phyloP scores from a whole-genome alignment of 2,113 vertebrate genomes.

The Phalacrocorax brasilianus region DNA sequence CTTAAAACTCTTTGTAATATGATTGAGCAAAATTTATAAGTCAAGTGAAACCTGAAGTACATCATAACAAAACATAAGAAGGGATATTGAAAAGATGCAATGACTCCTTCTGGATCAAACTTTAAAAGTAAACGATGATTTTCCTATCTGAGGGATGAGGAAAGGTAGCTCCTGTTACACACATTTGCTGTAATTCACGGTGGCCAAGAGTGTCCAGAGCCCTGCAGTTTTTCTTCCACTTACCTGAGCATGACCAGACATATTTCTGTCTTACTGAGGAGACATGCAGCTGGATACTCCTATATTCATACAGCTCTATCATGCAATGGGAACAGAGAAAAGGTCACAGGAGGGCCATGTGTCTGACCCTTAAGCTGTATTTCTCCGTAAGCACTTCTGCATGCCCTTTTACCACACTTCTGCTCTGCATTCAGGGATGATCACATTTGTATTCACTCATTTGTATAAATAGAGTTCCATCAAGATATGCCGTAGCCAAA shows the following conservation, averaged over 20 bases:
- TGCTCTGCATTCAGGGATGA: background rate
- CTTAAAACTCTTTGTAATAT: slow-evolving; percentile 36
- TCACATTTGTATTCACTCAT: background rate
- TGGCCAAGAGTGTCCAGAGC: background rate
- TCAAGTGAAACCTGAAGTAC: background rate
- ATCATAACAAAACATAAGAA: background rate
- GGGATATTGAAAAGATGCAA: background rate
- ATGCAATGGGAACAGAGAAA: background rate
- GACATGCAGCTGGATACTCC: background rate
- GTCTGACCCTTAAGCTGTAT: background rate
- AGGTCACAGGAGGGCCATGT: background rate
- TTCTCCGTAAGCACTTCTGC: background rate
- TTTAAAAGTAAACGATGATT: background rate
- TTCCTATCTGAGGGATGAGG: background rate
- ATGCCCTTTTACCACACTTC: background rate
- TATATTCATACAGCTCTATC: background rate
- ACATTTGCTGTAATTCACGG: background rate
- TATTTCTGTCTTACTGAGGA: background rate
- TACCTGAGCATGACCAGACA: background rate
- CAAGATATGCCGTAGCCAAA: background rate
- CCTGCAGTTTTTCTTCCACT: background rate
- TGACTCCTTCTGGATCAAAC: background rate
- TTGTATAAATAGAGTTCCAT: background rate
- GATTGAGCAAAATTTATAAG: background rate
- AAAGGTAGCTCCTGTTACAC: background rate